Base-by-base conservation (phyloP, 2,888 invertebrate genomes). In the Torymus texanus region DNA sequence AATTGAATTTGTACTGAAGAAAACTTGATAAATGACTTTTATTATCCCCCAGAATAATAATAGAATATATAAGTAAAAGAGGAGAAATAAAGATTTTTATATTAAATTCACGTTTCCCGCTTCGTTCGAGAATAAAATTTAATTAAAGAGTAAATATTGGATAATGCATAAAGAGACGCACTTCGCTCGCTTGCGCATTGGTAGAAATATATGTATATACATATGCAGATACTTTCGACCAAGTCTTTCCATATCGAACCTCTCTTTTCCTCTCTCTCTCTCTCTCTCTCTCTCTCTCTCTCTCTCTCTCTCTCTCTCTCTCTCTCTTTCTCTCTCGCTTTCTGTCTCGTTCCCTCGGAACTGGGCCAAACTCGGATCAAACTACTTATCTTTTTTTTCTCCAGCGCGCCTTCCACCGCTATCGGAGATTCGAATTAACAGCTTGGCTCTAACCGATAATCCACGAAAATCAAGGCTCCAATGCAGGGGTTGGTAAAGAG, bases 381-480 rank as follows among this genome's bases (percentile, higher is more conserved):
- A 82, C 75, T 82, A 78, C 81, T 80, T 80, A 73, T 76, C 67
- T 61, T 72, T 72, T 77, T 77, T 77, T 51, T 8, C 50, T 24
- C 50, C 50, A 56, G n/a, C 56, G 18, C 65, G 21, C 71, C 71
- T 13, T 51, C 74, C 50, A 59, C 66, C 21, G 58, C 68, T 65
- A 81, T 75, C 81, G 80, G 76, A 80, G 81, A 84, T 67, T 82
- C 81, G 81, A 82, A 84, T 84, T 83, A 84, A 83, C 80, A 79
- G 78, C 78, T 81, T 82, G 76, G 74, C 79, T 82, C 72, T 66
- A 80, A 81, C 79, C 79, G 82, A 83, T 83, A 83, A 83, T 83
- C 82, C 78, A 62, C 79, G 75, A 81, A 78, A 82, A 65, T 81
- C 75, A 80, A 79, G 75, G 59, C 72, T 53, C 68, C 21, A 51